Evolutionary conservation across 2,113 vertebrate genomes (phyloP).

Genomic region (Strix uralensis): DNA sequence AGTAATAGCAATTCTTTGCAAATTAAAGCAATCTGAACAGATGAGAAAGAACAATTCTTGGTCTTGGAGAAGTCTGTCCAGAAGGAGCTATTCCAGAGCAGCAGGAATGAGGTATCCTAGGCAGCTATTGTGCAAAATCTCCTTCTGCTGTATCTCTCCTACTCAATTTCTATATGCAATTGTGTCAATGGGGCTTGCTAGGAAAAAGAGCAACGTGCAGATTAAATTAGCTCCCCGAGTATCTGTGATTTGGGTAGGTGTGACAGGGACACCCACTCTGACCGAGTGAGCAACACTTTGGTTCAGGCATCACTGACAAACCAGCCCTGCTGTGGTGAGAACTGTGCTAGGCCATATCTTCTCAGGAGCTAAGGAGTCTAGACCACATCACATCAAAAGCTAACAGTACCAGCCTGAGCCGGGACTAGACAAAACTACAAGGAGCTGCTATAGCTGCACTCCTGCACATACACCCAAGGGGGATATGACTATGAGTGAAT

Average conservation of each 20-base stretch:
- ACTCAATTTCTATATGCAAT: not conserved
- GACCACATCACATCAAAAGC: not conserved
- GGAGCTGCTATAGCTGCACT: not conserved
- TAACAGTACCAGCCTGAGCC: not conserved
- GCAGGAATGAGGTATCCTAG: not conserved
- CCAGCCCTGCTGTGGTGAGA: no score
- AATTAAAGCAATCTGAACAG: not conserved
- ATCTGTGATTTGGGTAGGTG: not conserved
- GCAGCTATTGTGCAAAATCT: not conserved
- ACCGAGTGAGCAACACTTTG: not conserved
- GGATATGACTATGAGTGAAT: not conserved
- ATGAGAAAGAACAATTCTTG: not conserved
- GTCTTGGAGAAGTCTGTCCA: not conserved
- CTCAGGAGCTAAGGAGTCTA: not conserved
- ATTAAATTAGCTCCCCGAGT: not conserved
- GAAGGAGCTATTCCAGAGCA: not conserved
- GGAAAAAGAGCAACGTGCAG: not conserved
- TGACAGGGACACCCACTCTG: rapidly evolving
- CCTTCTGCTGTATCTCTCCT: not conserved
- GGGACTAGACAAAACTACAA: not conserved
- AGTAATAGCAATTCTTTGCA: not conserved
- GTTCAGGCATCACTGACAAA: not conserved
- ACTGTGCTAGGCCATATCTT: not conserved
- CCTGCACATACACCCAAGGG: no score
- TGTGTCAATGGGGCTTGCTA: not conserved